These are phyloP conservation scores for Cyclopterus lumpus DNA, from an alignment of 2,797 vertebrate species.

Conservation along the genomic window DNA sequence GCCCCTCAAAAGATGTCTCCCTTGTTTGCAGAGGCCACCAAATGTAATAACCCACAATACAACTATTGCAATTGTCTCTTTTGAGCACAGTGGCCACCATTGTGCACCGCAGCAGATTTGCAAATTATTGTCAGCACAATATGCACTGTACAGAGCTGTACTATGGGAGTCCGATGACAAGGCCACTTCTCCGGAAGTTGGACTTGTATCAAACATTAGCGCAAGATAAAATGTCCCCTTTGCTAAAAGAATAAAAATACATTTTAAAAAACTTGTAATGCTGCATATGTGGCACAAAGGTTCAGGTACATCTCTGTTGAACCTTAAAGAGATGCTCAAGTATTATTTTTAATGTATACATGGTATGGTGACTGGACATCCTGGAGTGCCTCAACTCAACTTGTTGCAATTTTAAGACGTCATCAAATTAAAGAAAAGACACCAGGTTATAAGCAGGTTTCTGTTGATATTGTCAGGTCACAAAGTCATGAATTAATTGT, in stretches of 20 bases:
- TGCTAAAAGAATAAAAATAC: neutral
- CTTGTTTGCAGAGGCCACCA: conserved; percentile 75
- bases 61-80: conserved; percentile 68
- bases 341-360: neutral
- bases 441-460: neutral
- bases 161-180: conserved; percentile 1
- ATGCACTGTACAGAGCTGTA: conserved; percentile 33
- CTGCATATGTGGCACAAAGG: neutral
- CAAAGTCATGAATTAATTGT: neutral
- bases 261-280: neutral
- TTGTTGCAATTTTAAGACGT: neutral
- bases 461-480: neutral
- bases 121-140: conserved; percentile 51
- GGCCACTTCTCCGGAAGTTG: conserved; percentile 5
- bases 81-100: conserved; percentile 43
- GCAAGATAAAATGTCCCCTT: neutral
- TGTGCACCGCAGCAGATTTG: conserved; percentile 57
- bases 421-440: neutral
- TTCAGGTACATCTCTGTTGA: neutral
- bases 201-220: conserved; percentile 9
- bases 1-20: conserved; percentile 68
- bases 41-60: conserved; percentile 74
- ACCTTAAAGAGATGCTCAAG: neutral
- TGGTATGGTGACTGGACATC: neutral
- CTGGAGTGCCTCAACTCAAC: neutral